A percentile compares a stretch with the other conserved stretches of the same genome.
Conservation (phyloP, 2,113 vertebrate species). For the Tyto alba region DNA sequence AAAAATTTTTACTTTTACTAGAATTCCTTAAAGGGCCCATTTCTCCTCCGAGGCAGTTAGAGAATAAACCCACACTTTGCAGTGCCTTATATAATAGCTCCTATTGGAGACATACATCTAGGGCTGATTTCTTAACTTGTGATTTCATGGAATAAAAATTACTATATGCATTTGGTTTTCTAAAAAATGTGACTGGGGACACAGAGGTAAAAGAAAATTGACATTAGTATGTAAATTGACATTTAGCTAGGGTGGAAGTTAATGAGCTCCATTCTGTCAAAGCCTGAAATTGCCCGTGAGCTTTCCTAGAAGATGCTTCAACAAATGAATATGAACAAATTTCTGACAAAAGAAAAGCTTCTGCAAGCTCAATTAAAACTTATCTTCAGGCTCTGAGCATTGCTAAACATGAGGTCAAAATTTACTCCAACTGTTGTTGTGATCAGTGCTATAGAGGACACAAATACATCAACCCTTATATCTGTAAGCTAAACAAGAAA, state of each 20-base stretch:
- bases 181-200: neutral
- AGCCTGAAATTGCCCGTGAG: slow-evolving; percentile 3
- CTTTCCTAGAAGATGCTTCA: slow-evolving; percentile 22
- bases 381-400: slow-evolving; percentile 7
- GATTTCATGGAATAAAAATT: slow-evolving; percentile 11
- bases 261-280: slow-evolving; percentile 26
- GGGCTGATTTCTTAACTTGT: neutral
- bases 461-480: neutral
- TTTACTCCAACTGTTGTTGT: neutral
- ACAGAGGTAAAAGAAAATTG: slow-evolving; percentile 5
- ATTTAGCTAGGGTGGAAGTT: slow-evolving; percentile 24
- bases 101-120: neutral
- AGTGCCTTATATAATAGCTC: neutral
- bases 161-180: neutral
- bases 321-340: slow-evolving; percentile 12
- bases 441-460: neutral
- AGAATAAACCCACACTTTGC: neutral
- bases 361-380: slow-evolving; percentile 20
- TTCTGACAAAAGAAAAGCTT: neutral
- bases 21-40: neutral
- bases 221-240: slow-evolving; percentile 16
- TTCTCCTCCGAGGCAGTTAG: neutral
- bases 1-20: neutral
- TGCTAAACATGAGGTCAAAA: neutral
- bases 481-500: neutral